A percentile compares a stretch with the other conserved stretches of the same genome.
These are phyloP conservation scores for Procambarus clarkii DNA, from an alignment of 1,140 invertebrate genomes.

Conservation along the genomic window DNA sequence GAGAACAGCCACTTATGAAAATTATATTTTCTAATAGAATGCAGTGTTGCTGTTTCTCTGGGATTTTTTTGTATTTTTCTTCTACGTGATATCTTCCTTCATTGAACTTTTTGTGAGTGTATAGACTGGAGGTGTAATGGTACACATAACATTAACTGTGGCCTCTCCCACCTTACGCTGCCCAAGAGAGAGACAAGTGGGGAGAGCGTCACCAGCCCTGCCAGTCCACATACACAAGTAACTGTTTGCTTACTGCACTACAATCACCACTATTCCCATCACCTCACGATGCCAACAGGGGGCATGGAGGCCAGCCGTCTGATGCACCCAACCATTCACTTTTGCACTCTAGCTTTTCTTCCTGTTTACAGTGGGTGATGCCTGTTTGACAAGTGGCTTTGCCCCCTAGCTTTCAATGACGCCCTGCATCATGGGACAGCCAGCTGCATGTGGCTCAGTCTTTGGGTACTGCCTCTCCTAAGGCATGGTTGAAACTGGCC, in stretches of 20 bases:
- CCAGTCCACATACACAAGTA: conserved; percentile 14
- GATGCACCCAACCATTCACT: not conserved
- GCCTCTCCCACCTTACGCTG: conserved; percentile 20
- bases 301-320: not conserved
- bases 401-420: not conserved
- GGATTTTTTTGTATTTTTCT: not conserved
- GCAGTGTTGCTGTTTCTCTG: not conserved
- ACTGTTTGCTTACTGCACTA: conserved; percentile 6
- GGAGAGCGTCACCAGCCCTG: conserved; percentile 7
- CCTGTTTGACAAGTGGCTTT: not conserved
- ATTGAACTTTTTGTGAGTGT: not conserved
- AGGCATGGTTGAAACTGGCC: conserved; percentile 7
- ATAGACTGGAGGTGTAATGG: not conserved
- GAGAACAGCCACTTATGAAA: not conserved
- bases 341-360: not conserved
- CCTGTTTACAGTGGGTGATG: not conserved
- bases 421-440: not conserved
- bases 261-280: not conserved
- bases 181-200: conserved; percentile 22
- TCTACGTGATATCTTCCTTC: not conserved
- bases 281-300: not conserved
- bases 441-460: not conserved
- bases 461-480: not conserved
- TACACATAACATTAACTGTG: not conserved
- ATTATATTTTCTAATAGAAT: too few relatives aligned